phyloP scores from a whole-genome alignment of 2,888 invertebrate species.

The Odontothrips loti region DNA sequence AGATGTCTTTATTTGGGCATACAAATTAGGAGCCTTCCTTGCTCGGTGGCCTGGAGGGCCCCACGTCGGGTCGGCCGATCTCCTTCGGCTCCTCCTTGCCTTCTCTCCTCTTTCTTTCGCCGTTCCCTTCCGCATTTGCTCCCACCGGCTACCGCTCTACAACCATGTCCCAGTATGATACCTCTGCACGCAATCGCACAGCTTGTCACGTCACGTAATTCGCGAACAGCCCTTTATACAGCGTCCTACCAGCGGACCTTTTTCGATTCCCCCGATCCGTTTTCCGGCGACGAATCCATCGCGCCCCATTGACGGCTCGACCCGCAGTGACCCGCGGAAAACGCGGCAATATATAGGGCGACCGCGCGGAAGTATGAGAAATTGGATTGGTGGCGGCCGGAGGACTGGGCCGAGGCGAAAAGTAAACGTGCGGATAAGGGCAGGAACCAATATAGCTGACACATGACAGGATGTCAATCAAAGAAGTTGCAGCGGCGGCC shows the following conservation, averaged over 20 bases:
- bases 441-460: constrained; percentile 18
- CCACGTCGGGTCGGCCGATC: neutral
- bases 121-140: neutral
- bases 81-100: neutral
- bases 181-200: neutral
- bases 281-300: neutral
- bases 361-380: neutral
- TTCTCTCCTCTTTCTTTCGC: neutral
- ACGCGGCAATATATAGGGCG: neutral
- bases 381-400: neutral
- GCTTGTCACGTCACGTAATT: no score
- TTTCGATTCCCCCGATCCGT: no score
- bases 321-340: no score
- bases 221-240: no score
- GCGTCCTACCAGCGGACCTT: no score
- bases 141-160: neutral
- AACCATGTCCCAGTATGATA: neutral
- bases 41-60: neutral
- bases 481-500: neutral
- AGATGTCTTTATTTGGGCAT: constrained; percentile 12
- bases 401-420: neutral
- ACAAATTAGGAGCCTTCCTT: constrained; percentile 3
- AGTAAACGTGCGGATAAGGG: neutral
- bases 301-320: no score
- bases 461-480: constrained; percentile 24